Evolutionary conservation across 23 tunicate species (phyloP), one percentile per base, ranked within the genome.

Genomic region (Phallusia fumigata): DNA sequence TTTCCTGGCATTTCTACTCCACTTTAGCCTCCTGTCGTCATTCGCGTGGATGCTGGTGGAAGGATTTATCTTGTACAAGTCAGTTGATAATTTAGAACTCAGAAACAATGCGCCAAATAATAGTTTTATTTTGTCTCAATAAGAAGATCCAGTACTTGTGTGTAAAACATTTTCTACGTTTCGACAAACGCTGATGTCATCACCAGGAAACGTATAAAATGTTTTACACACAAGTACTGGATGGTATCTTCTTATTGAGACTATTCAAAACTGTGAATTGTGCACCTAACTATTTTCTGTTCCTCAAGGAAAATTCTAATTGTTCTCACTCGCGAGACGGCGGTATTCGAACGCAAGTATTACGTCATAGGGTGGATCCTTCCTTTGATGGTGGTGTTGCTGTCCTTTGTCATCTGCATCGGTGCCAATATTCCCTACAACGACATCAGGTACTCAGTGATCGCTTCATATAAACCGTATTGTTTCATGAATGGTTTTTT

Each of bases 261-360:
- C n/a, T n/a, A n/a, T n/a, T n/a, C n/a, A n/a, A n/a, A n/a, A n/a
- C n/a, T n/a, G n/a, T n/a, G n/a, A n/a, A n/a, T n/a, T n/a, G n/a
- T n/a, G 75, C n/a, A 78, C 30, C 21, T n/a, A n/a, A n/a, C n/a
- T n/a, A n/a, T n/a, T n/a, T n/a, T n/a, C n/a, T n/a, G n/a, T n/a
- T 75, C 24, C 33, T 36, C 36, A 51, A 86, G 89, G 30, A 86
- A 86, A 86, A 86, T 86, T n/a, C 78, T 86, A 16, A 84, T 86
- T 11, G 89, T 86, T 40, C 79, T 86, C 52, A 64, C 84, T 31
- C 76, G 78, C n/a, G 83, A 86, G 30, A 31, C 73, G 26, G 34
- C 82, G 3, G 35, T 65, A 18, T 49, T 80, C 21, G 72, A 65
- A 34, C 81, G 69, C 75, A 35, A 34, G 73, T 86, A 80, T 51